These are phyloP conservation scores for Ichneumoninae sp. DNA, from an alignment of 2,888 invertebrate genomes.

Conservation along the genomic window DNA sequence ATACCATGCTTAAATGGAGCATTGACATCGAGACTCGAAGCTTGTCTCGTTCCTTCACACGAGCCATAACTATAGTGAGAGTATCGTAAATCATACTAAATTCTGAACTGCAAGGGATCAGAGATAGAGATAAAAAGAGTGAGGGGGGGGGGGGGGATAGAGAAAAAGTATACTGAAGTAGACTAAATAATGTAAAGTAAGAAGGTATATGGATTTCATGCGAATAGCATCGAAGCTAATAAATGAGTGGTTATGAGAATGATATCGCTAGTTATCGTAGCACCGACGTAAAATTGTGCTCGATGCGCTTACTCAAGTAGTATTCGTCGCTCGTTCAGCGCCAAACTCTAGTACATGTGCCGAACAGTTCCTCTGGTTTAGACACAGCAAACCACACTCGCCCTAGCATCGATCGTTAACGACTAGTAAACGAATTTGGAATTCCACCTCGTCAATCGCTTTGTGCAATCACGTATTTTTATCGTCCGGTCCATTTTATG, in stretches of 20 bases:
- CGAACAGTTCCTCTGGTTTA: conserved; percentile 46
- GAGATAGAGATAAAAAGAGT: conserved; percentile 14
- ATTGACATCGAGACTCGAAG: conserved; percentile 29
- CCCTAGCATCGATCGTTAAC: conserved; percentile 63
- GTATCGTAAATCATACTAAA: conserved; percentile 16
- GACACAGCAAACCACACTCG: conserved; percentile 80
- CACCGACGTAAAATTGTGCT: conserved; percentile 20
- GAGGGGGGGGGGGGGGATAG: neutral
- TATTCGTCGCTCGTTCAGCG: neutral
- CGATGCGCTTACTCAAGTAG: conserved; percentile 24
- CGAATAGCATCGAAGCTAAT: conserved; percentile 45
- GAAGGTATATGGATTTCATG: conserved; percentile 49
- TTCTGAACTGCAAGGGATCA: conserved; percentile 37
- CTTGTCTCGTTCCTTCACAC: conserved; percentile 29
- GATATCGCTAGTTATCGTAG: conserved; percentile 38
- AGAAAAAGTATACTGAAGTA: neutral
- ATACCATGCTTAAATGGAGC: conserved; percentile 49
- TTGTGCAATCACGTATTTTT: neutral
- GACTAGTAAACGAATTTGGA: conserved; percentile 15
- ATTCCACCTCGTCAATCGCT: conserved; percentile 5
- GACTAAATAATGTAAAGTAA: conserved; percentile 30
- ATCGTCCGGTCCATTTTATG: neutral
- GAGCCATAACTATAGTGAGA: conserved; percentile 20
- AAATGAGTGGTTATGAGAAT: conserved; percentile 50
- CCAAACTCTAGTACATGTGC: neutral